phyloP scores from a whole-genome alignment of 2,888 invertebrate species.

The Venusia cambrica region DNA sequence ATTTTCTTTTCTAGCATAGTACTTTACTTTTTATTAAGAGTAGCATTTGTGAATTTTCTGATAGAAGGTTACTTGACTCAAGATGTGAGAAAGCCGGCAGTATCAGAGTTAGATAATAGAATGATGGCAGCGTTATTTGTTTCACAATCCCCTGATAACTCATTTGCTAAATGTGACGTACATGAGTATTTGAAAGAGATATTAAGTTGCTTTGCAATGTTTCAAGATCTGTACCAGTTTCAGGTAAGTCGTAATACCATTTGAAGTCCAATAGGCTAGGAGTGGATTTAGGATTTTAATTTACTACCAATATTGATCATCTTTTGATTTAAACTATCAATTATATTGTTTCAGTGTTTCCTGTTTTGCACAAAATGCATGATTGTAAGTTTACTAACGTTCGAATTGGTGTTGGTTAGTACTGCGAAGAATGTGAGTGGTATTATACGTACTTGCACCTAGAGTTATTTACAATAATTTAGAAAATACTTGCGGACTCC shows the following conservation, averaged over 20 bases:
- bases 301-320: too few species aligned
- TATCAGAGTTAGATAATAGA: too few species aligned
- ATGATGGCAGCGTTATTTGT: too few species aligned
- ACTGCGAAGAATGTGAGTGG: conserved; percentile 48
- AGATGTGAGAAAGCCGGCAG: conserved; percentile 24
- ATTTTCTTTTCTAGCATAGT: conserved; percentile 42
- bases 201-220: conserved; percentile 37
- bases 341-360: conserved; percentile 44
- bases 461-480: neutral
- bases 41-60: conserved; percentile 49
- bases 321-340: too few species aligned
- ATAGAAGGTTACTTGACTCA: conserved; percentile 44
- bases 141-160: conserved; percentile 35
- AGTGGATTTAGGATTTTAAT: too few species aligned
- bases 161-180: conserved; percentile 40
- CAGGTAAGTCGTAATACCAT: conserved; percentile 35
- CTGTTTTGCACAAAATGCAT: conserved; percentile 46
- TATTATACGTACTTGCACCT: conserved; percentile 16
- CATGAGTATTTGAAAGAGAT: conserved; percentile 41
- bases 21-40: conserved; percentile 43
- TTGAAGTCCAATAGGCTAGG: too few species aligned
- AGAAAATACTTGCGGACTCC: too few species aligned
- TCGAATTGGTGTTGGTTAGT: conserved; percentile 42
- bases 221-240: conserved; percentile 40
- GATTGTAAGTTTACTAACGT: conserved; percentile 37